phyloP scores from a whole-genome alignment of 2,113 vertebrate genomes.

The Romanogobio albipinnatus region DNA sequence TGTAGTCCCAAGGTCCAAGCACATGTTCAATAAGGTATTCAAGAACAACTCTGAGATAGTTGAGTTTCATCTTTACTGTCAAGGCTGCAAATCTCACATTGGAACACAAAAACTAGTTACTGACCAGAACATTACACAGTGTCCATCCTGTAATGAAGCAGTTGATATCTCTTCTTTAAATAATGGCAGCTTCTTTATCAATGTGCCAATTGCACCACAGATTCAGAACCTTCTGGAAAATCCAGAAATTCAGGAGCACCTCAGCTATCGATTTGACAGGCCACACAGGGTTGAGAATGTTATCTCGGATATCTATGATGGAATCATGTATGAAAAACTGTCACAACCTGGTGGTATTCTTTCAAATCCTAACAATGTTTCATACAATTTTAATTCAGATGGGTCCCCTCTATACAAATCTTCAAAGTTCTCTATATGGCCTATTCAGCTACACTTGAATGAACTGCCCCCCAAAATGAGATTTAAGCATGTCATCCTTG shows the following conservation, averaged over 20 bases:
- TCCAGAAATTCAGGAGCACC: neutral
- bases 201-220: neutral
- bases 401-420: neutral
- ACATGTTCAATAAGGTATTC: constrained; percentile 4
- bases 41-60: constrained; percentile 14
- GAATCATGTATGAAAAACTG: neutral
- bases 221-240: neutral
- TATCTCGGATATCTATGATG: neutral
- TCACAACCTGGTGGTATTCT: neutral
- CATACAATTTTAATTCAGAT: constrained; percentile 10
- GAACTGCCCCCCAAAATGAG: neutral
- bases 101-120: neutral
- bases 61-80: neutral
- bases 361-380: neutral
- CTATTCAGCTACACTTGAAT: constrained; percentile 8
- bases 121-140: neutral
- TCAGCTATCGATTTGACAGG: neutral
- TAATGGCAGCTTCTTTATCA: neutral
- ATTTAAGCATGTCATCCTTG: neutral
- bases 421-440: constrained; percentile 15
- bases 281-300: neutral
- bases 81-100: neutral
- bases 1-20: neutral
- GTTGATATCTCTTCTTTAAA: neutral
- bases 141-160: constrained; percentile 5